Percentiles rank a stretch among this genome's conserved stretches.
These are phyloP conservation scores for Zaprionus inermis DNA, from an alignment of 1,140 invertebrate genomes.

Conservation along the genomic window DNA sequence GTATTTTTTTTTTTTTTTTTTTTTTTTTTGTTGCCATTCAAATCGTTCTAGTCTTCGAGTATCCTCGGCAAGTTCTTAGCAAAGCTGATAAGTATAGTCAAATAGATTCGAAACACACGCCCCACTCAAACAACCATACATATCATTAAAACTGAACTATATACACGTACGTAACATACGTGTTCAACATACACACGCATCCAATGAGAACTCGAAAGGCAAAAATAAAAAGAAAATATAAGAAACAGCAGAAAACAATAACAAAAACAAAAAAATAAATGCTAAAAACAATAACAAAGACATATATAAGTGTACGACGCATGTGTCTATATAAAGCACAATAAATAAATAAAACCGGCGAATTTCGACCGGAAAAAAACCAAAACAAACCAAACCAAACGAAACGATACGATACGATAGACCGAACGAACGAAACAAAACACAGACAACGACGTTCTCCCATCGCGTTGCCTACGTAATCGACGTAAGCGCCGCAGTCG, in stretches of 20 bases:
- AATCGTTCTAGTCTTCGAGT: neutral
- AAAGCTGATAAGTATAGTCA: slow-evolving; percentile 1
- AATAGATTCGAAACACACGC: slow-evolving; percentile 7
- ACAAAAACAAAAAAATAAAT: neutral
- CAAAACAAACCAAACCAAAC: slow-evolving; percentile 21
- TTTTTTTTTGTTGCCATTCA: neutral
- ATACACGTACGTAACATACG: neutral
- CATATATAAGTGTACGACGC: neutral
- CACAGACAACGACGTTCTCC: no score
- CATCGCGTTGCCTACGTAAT: neutral
- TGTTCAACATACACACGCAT: neutral
- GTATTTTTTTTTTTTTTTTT: neutral
- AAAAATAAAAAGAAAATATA: neutral
- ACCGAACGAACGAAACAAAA: neutral
- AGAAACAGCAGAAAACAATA: neutral
- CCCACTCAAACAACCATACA: slow-evolving; percentile 5
- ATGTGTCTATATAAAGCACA: slow-evolving; percentile 32
- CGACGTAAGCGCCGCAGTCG: slow-evolving; percentile 28
- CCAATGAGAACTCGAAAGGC: neutral
- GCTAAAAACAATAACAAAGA: neutral
- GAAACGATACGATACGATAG: no score
- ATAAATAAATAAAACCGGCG: slow-evolving; percentile 39
- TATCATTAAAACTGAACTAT: slow-evolving; percentile 7
- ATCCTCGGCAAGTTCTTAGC: neutral
- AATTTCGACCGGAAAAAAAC: slow-evolving; percentile 25